Evolutionary conservation across 2,113 vertebrate genomes (phyloP), one percentile per base, ranked within the genome.

Genomic region (Aptenodytes patagonicus): DNA sequence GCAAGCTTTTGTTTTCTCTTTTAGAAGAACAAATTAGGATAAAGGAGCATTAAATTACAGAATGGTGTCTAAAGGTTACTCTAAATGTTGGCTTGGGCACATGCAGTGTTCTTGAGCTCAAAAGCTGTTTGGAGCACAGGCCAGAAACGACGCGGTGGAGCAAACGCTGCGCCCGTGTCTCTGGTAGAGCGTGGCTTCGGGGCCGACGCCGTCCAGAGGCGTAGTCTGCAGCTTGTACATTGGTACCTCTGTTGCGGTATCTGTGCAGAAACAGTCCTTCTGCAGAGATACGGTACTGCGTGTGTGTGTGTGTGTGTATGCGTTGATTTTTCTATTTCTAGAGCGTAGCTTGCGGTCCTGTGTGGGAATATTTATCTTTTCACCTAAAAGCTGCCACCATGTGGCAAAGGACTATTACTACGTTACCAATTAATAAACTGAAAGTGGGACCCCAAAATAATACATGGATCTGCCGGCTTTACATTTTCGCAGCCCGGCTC

Each of bases 351-450:
- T 25, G 15, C 34, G n/a, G 65, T n/a, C 71, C 71, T 21, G 22
- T 1, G 26, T 18, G 66, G 36, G 44, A 61, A 49, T 83, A 22
- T 11, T 89, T 85, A 11, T 78, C 44, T 81, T 64, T 36, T 38
- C 51, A 92, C 68, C n/a, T 57, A 88, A 86, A 93, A 97, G 82
- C 94, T 98, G 97, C 97, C 95, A 96, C 96, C 86, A 0, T 95
- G 96, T 96, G 96, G 97, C 65, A 83, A 58, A 82, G 80, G 14
- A 62, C 49, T 62, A 6, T 81, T 81, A 80, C 57, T 93, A 17
- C 95, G 26, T 91, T 75, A 55, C 22, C 49, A 61, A 18, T 17
- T n/a, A 29, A 21, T 34, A 14, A 80, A 32, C 77, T 20, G 61
- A 47, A 16, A 60, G n/a, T 2, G 54, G 83, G 89, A 83, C 54